phyloP scores from a whole-genome alignment of 2,797 vertebrate species.

The Chelon labrosus region DNA sequence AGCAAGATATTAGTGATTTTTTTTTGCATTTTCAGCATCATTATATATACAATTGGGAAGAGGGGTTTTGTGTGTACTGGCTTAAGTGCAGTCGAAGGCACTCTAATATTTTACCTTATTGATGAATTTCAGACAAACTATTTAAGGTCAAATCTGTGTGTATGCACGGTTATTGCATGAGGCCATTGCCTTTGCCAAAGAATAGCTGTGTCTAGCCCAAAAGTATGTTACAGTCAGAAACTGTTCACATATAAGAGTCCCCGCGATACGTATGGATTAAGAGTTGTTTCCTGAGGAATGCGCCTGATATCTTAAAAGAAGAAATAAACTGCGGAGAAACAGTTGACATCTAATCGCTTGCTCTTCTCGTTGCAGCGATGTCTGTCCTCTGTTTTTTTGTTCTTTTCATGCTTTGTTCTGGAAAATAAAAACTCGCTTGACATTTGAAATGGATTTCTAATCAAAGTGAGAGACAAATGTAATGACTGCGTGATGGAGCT shows the following conservation, averaged over 20 bases:
- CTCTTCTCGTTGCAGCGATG: slow-evolving; percentile 25
- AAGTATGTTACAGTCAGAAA: background rate
- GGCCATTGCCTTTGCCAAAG: slow-evolving; percentile 4
- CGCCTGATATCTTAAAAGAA: slow-evolving; percentile 2
- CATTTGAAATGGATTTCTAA: slow-evolving; percentile 75
- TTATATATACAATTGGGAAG: too few species aligned
- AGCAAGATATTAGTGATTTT: too few species aligned
- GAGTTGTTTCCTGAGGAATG: slow-evolving; percentile 1
- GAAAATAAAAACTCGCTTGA: slow-evolving; percentile 63
- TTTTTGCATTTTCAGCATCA: too few species aligned
- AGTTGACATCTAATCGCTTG: slow-evolving; percentile 46
- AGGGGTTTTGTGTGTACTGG: too few species aligned
- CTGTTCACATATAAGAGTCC: background rate
- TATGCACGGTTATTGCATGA: too few species aligned
- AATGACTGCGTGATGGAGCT: slow-evolving; percentile 60
- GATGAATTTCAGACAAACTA: too few species aligned
- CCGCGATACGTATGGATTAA: background rate
- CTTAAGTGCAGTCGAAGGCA: too few species aligned
- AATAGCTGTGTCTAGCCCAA: background rate
- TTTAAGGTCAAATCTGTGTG: too few species aligned
- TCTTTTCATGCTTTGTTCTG: slow-evolving; percentile 53
- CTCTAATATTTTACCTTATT: too few species aligned
- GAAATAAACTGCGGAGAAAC: slow-evolving; percentile 7
- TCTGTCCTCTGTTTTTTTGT: slow-evolving; percentile 32
- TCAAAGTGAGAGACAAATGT: slow-evolving; percentile 68